phyloP scores from a whole-genome alignment of 2,113 vertebrate species.

The Ptychochromis oligacanthus region DNA sequence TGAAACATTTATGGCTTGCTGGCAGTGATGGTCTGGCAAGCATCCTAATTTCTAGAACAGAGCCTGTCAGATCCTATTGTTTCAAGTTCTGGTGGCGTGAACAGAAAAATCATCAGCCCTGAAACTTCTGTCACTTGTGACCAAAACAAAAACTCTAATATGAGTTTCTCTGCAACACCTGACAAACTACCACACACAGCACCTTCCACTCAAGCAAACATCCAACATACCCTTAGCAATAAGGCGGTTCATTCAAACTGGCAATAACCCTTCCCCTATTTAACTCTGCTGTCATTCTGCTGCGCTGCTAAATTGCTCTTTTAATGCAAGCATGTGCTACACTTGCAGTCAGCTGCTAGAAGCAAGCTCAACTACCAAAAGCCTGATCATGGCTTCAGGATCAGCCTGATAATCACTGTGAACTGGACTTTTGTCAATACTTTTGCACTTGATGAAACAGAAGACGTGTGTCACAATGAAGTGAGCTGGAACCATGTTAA shows the following conservation, averaged over 20 bases:
- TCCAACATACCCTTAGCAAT: not conserved
- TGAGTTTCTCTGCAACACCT: conserved; percentile 12
- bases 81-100: conserved; percentile 39
- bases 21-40: conserved; percentile 65
- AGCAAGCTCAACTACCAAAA: too few relatives aligned
- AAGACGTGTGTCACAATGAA: not conserved
- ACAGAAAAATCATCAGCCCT: conserved; percentile 31
- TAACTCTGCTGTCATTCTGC: not conserved
- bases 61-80: conserved; percentile 68
- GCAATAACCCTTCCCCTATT: not conserved
- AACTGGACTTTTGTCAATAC: not conserved
- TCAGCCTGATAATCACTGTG: not conserved
- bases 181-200: not conserved
- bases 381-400: not conserved
- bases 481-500: not conserved
- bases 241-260: not conserved
- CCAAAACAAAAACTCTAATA: conserved; percentile 22
- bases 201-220: not conserved
- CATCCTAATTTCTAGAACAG: conserved; percentile 61
- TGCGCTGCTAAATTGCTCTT: conserved; percentile 3
- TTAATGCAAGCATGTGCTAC: not conserved
- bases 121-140: conserved; percentile 20
- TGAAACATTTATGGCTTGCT: conserved; percentile 75
- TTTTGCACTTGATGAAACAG: not conserved
- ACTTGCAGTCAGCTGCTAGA: not conserved